Evolutionary conservation across 2,888 invertebrate species (phyloP), one percentile per base, ranked within the genome.

Genomic region (Lapara coniferarum): DNA sequence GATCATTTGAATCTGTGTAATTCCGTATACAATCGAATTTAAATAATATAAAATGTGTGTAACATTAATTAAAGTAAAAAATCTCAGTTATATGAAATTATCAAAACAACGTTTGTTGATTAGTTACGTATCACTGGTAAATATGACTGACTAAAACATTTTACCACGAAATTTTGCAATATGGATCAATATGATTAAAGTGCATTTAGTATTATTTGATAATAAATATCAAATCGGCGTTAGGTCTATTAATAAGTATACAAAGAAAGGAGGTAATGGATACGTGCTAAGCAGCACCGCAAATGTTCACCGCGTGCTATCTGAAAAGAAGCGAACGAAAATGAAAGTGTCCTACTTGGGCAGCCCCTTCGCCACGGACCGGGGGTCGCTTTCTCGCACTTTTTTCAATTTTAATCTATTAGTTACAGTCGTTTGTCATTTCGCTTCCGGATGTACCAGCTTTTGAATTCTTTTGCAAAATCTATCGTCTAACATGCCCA

Each of bases 271-370:
- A 88, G 87, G 89, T 88, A 87, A 88, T 84, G 87, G 86, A 86
- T 84, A 87, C 88, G 85, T 82, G 89, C 84, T 89, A 89, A 89
- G 87, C 88, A 86, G 86, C 85, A 82, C 85, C 82, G 86, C 85
- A 89, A 90, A 89, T 86, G 87, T 84, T 85, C 83, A 84, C 80
- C 82, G 85, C 84, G 85, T 82, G 90, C 90, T 90, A 92, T 91
- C 91, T 88, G 88, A 93, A 92, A 92, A 92, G 91, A 92, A 92
- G 92, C 89, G 88, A 92, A 92, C 89, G 93, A 93, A 91, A 93
- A 92, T 90, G 93, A 93, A 93, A 93, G 93, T 93, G 92, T 82
- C 93, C 93, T 77, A 92, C 89, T 87, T 93, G 80, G 81, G 76
- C 82, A 83, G 77, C 79, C 85, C 85, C 81, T 84, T 77, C 79